Conservation (phyloP, 92 coral and sea anemone species). For the Diadumene lineata region DNA sequence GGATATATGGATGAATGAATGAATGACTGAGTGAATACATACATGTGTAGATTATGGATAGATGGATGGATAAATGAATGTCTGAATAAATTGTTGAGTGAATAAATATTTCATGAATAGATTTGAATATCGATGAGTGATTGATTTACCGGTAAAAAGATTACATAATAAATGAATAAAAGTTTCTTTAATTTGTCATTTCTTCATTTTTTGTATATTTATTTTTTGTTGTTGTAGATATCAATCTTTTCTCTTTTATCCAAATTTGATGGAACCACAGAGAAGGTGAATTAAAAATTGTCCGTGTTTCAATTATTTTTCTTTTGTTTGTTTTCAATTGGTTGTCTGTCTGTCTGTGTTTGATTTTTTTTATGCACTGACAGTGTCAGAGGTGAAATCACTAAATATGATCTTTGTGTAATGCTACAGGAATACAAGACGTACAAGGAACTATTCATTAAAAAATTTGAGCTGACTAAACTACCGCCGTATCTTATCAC, state of each 20-base stretch:
- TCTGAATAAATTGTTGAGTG: too few relatives aligned
- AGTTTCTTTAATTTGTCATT: too few relatives aligned
- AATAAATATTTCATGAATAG: too few relatives aligned
- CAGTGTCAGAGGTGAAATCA: neutral
- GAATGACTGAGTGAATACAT: too few relatives aligned
- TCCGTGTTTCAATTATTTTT: neutral
- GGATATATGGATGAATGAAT: too few relatives aligned
- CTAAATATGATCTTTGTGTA: neutral
- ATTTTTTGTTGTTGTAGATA: conserved; percentile 48
- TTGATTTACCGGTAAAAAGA: too few relatives aligned
- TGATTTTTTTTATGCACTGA: neutral
- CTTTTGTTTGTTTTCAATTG: neutral
- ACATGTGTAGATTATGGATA: too few relatives aligned
- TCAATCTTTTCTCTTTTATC: conserved; percentile 83
- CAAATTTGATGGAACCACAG: conserved; percentile 96
- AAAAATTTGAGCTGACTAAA: conserved; percentile 90
- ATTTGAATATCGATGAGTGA: too few relatives aligned
- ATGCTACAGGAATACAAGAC: conserved; percentile 87
- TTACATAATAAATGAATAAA: too few relatives aligned
- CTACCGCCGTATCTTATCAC: conserved; percentile 85
- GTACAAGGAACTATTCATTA: conserved; percentile 91
- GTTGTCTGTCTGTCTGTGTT: neutral
- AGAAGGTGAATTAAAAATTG: conserved; percentile 61
- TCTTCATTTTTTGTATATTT: neutral
- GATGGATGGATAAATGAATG: too few relatives aligned